phyloP scores from a whole-genome alignment of 2,888 invertebrate genomes.

The Pantelozetes paolii region DNA sequence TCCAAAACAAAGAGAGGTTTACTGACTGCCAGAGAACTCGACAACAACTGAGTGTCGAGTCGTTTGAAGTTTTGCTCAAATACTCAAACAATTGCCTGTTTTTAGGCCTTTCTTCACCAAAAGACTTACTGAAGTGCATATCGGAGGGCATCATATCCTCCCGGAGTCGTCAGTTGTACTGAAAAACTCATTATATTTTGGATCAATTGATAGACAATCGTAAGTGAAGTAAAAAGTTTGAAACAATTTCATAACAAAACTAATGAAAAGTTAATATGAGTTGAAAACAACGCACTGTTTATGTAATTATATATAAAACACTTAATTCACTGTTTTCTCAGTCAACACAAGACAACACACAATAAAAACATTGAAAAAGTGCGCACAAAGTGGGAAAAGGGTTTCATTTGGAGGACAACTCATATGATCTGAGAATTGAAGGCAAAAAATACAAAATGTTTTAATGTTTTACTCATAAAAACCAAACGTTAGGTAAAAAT shows the following conservation, averaged over 20 bases:
- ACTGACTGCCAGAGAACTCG: not conserved
- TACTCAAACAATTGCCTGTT: not conserved
- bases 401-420: constrained; percentile 26
- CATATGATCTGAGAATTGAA: not conserved
- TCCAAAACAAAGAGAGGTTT: constrained; percentile 5
- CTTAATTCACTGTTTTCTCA: too few species aligned
- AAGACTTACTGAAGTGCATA: constrained; percentile 36
- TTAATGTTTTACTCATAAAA: not conserved
- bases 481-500: constrained; percentile 3
- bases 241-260: not conserved
- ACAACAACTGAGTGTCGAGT: not conserved
- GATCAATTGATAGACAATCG: not conserved
- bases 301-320: too few species aligned
- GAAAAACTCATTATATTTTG: constrained; percentile 26
- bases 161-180: not conserved
- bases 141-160: constrained; percentile 30
- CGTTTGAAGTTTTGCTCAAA: not conserved
- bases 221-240: not conserved
- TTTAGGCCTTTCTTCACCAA: not conserved
- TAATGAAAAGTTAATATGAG: too few species aligned
- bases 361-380: constrained; percentile 6
- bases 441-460: not conserved
- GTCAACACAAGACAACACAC: not conserved
- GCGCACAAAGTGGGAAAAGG: constrained; percentile 6
- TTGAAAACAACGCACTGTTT: too few species aligned